A percentile compares a stretch with the other conserved stretches of the same genome.
These are phyloP conservation scores for Otocyon megalotis DNA, from an alignment of 2,113 vertebrate species.

Conservation along the genomic window DNA sequence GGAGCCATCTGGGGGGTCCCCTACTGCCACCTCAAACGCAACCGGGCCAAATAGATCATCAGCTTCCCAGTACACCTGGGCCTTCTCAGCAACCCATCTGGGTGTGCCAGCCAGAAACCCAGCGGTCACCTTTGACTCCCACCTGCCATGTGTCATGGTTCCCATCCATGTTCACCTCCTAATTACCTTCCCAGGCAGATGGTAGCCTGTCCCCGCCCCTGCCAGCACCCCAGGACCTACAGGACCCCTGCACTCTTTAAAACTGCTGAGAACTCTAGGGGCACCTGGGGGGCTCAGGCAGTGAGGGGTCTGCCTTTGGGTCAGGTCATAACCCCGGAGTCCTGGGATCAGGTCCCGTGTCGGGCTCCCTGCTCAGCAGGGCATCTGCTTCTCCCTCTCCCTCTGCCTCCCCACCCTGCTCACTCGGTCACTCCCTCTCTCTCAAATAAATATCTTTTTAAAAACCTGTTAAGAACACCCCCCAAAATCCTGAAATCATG, in stretches of 20 bases:
- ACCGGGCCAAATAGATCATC: neutral
- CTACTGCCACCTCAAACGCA: neutral
- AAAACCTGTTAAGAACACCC: too few relatives aligned
- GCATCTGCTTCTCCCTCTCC: too few relatives aligned
- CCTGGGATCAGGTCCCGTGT: too few relatives aligned
- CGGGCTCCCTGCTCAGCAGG: too few relatives aligned
- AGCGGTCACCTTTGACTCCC: neutral
- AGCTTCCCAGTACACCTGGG: neutral
- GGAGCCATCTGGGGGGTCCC: neutral
- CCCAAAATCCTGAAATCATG: neutral
- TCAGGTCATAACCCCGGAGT: too few relatives aligned
- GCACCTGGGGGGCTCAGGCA: too few relatives aligned
- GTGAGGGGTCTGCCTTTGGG: too few relatives aligned
- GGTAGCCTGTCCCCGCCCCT: neutral
- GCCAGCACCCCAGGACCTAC: too few relatives aligned
- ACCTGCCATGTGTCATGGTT: neutral
- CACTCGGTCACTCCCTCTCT: too few relatives aligned
- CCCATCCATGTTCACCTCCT: neutral
- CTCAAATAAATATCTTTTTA: too few relatives aligned
- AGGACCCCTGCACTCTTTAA: neutral
- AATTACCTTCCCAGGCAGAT: neutral
- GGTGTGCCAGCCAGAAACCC: neutral
- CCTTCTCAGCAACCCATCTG: neutral
- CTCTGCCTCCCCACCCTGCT: too few relatives aligned
- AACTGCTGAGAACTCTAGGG: neutral